These are phyloP conservation scores for Lordiphosa clarofinis DNA, from an alignment of 1,140 invertebrate species.

Conservation along the genomic window DNA sequence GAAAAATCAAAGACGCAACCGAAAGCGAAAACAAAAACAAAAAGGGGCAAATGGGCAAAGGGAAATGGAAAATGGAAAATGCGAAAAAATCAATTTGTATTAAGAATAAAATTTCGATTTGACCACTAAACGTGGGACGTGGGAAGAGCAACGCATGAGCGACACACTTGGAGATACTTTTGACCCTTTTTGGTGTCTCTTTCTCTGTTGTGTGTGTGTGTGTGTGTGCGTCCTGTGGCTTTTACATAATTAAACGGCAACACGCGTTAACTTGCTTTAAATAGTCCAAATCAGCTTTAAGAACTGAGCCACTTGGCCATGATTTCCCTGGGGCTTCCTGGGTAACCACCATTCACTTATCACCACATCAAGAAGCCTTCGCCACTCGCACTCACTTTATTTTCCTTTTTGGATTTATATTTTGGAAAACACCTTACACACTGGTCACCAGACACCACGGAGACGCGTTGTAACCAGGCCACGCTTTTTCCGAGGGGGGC, in stretches of 20 bases:
- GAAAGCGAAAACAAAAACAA: constrained; percentile 15
- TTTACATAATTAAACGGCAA: constrained; percentile 53
- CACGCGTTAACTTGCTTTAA: constrained; percentile 49
- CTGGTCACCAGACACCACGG: too few relatives aligned
- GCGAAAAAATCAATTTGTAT: constrained; percentile 70
- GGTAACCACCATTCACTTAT: constrained; percentile 54
- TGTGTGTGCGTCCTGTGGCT: constrained; percentile 29
- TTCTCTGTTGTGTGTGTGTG: constrained; percentile 7
- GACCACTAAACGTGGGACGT: constrained; percentile 18
- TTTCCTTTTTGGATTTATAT: not conserved
- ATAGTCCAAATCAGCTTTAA: constrained; percentile 41
- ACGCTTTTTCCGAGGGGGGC: too few relatives aligned
- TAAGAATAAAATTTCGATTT: constrained; percentile 71
- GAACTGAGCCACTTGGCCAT: constrained; percentile 61
- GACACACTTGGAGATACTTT: constrained; percentile 42
- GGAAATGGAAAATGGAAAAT: constrained; percentile 5
- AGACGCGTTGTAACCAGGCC: too few relatives aligned
- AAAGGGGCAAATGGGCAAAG: constrained; percentile 9
- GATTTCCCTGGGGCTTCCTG: constrained; percentile 62
- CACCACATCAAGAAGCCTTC: constrained; percentile 54
- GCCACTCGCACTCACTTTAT: constrained; percentile 42
- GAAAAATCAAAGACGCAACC: constrained; percentile 40
- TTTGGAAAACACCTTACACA: not conserved
- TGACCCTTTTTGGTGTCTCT: constrained; percentile 20
- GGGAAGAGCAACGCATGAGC: constrained; percentile 14